phyloP scores from a whole-genome alignment of 2,888 invertebrate species.

The Zootermopsis nevadensis region DNA sequence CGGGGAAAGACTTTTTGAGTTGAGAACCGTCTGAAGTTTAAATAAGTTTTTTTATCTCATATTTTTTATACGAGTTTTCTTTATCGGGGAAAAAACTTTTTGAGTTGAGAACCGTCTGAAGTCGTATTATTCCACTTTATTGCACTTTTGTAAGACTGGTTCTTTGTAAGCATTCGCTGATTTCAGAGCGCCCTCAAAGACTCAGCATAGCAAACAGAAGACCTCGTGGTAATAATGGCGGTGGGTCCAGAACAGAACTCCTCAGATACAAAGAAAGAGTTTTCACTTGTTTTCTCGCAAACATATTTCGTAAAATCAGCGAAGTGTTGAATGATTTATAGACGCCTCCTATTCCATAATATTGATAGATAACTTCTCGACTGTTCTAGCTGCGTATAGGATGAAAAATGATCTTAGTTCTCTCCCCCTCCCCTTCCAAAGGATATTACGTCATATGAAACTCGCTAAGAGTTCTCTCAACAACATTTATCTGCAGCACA shows the following conservation, averaged over 20 bases:
- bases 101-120: too few species aligned
- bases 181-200: too few species aligned
- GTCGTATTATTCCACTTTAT: too few species aligned
- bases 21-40: too few species aligned
- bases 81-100: too few species aligned
- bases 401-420: constrained; percentile 41
- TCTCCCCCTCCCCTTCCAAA: not conserved
- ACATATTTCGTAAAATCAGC: constrained; percentile 38
- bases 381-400: not conserved
- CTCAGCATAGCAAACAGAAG: too few species aligned
- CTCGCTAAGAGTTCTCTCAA: constrained; percentile 14
- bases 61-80: too few species aligned
- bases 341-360: constrained; percentile 26
- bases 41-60: too few species aligned
- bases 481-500: constrained; percentile 12
- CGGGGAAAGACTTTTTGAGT: too few species aligned
- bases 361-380: constrained; percentile 36
- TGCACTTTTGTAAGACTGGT: too few species aligned
- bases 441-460: constrained; percentile 29
- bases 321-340: constrained; percentile 39
- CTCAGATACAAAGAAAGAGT: constrained; percentile 3
- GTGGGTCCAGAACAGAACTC: not conserved
- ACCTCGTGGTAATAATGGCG: too few species aligned
- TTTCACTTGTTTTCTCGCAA: not conserved
- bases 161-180: too few species aligned